Evolutionary conservation across 2,797 vertebrate genomes (phyloP).

Genomic region (Sciaenops ocellatus): DNA sequence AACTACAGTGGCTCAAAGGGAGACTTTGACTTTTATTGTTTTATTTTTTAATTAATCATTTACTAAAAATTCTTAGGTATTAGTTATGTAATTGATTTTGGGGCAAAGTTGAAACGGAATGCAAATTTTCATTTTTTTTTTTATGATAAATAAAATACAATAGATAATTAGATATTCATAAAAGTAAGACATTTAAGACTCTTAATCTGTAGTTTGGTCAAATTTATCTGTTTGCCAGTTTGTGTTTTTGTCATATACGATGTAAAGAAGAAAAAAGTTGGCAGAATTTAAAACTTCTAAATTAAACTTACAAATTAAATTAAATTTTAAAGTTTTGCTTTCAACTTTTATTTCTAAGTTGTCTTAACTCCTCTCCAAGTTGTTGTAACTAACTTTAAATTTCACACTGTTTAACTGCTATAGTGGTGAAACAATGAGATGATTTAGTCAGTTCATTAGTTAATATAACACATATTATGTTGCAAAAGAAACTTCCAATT

Average conservation of each 20-base stretch:
- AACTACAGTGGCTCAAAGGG: not conserved
- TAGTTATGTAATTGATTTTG: not conserved
- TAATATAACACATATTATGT: not conserved
- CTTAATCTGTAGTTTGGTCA: not conserved
- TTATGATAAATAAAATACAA: not conserved
- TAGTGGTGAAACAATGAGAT: not conserved
- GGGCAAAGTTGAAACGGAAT: not conserved
- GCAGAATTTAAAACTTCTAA: no score
- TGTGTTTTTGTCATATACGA: constrained; percentile 2
- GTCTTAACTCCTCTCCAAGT: no score
- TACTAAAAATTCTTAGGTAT: not conserved
- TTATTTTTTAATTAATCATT: constrained; percentile 14
- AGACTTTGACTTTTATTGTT: constrained; percentile 42
- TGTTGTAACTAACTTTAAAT: no score
- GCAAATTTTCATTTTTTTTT: no score
- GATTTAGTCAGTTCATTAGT: not conserved
- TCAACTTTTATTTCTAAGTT: no score
- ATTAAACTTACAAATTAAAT: no score
- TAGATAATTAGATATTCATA: no score
- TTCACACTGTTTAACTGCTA: no score
- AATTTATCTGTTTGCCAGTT: not conserved
- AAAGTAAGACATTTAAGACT: not conserved
- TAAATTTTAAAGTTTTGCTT: no score
- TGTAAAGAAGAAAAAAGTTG: no score
- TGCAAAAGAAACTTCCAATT: not conserved